phyloP scores from a whole-genome alignment of 2,888 invertebrate genomes.

The Archaeoteleia sp. region DNA sequence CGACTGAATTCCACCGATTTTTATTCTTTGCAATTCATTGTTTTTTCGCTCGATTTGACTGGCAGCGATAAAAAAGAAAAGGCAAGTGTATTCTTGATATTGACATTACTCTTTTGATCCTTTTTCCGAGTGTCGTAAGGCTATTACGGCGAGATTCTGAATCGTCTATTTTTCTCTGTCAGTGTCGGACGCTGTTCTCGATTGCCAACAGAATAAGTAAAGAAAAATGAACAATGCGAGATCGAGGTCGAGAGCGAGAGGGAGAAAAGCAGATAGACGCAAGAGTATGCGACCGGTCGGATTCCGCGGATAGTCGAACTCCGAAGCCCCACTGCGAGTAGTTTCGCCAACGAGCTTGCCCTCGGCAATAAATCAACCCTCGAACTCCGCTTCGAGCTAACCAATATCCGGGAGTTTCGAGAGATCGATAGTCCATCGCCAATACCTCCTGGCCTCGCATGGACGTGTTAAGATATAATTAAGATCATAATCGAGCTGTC shows the following conservation, averaged over 20 bases:
- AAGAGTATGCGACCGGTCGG: too few relatives aligned
- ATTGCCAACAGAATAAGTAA: slow-evolving; percentile 28
- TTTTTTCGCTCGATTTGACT: too few relatives aligned
- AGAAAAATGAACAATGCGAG: slow-evolving; percentile 35
- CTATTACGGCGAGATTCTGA: too few relatives aligned
- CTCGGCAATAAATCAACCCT: slow-evolving; percentile 36
- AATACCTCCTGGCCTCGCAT: slow-evolving; percentile 28
- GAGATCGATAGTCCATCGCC: slow-evolving; percentile 37
- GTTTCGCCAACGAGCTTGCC: slow-evolving; percentile 19
- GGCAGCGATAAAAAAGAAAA: too few relatives aligned
- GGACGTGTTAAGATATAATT: slow-evolving; percentile 48
- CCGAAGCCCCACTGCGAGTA: slow-evolving; percentile 16
- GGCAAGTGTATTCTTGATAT: too few relatives aligned
- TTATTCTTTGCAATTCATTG: too few relatives aligned
- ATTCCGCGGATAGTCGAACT: slow-evolving; percentile 22
- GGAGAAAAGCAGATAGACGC: too few relatives aligned
- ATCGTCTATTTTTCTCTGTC: slow-evolving; percentile 27
- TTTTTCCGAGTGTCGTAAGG: too few relatives aligned
- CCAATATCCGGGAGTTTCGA: slow-evolving; percentile 29
- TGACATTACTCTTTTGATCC: too few relatives aligned
- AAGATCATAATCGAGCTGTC: slow-evolving; percentile 45
- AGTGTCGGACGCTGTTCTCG: slow-evolving; percentile 16
- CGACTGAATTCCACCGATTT: too few relatives aligned
- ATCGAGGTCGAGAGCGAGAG: too few relatives aligned
- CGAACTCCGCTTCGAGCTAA: slow-evolving; percentile 22